Evolutionary conservation across 2,113 vertebrate genomes (phyloP).

Genomic region (Cnemophilus loriae): DNA sequence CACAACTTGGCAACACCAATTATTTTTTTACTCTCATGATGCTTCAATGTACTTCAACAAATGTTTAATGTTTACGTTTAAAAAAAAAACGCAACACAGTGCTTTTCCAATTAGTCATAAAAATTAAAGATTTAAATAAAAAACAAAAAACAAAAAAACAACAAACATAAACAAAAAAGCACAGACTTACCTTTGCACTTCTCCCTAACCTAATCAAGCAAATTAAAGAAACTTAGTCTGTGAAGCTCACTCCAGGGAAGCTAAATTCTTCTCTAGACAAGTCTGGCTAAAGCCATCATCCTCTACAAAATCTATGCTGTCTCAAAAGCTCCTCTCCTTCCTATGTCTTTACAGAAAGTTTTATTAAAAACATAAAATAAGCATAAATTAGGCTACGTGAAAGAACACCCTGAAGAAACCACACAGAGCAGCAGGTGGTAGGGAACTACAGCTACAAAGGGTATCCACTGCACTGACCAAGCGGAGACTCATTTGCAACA

Average conservation of each 20-base stretch:
- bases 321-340: not conserved
- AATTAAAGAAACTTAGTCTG: not conserved
- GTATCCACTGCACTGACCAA: not conserved
- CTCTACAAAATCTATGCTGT: not conserved
- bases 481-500: not conserved
- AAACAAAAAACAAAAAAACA: not conserved
- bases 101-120: not conserved
- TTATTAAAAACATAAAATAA: not conserved
- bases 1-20: not conserved
- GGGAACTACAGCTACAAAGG: not conserved
- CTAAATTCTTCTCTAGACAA: not conserved
- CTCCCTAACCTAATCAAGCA: not conserved
- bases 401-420: not conserved
- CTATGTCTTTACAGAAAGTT: not conserved
- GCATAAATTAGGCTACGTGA: not conserved
- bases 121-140: not conserved
- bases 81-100: not conserved
- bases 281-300: not conserved
- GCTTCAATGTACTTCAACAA: not conserved
- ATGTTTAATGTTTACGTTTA: rapidly evolving
- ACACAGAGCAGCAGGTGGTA: not conserved
- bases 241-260: not conserved
- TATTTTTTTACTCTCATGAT: not conserved
- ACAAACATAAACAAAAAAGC: not conserved
- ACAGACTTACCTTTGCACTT: not conserved